Conservation (phyloP, 92 coral and sea anemone genomes). For the Chrysogorgia sp. region DNA sequence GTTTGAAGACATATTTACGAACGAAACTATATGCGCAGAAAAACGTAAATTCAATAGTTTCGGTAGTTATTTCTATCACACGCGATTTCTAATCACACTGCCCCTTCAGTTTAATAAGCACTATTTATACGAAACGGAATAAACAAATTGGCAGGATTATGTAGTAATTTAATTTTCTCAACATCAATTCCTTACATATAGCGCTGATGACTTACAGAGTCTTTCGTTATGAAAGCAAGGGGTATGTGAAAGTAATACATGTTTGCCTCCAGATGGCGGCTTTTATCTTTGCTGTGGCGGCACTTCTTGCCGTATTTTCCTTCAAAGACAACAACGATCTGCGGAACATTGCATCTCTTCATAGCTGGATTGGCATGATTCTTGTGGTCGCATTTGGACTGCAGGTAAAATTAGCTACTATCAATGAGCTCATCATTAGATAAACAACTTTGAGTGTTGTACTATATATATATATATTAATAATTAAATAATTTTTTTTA, state of each 20-base stretch:
- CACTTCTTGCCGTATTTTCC: conserved; percentile 30
- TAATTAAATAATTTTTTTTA: too few relatives aligned
- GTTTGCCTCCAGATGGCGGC: conserved; percentile 26
- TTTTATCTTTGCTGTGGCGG: conserved; percentile 31
- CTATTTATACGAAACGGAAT: too few relatives aligned
- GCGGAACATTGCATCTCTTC: conserved; percentile 33
- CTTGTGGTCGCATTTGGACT: conserved; percentile 31
- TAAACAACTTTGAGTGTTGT: too few relatives aligned
- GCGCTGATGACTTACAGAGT: conserved; percentile 24
- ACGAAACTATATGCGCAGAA: too few relatives aligned
- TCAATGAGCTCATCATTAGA: too few relatives aligned
- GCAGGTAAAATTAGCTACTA: conserved; percentile 35
- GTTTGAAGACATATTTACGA: too few relatives aligned
- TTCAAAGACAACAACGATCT: not conserved
- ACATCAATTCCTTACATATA: not conserved
- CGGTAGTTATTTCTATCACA: too few relatives aligned
- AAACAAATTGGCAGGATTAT: not conserved
- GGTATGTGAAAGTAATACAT: conserved; percentile 14
- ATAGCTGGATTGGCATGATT: conserved; percentile 42
- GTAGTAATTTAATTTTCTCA: not conserved
- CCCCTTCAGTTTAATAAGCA: too few relatives aligned
- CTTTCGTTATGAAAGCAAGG: conserved; percentile 32
- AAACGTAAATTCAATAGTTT: too few relatives aligned
- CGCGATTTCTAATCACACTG: too few relatives aligned
- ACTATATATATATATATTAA: too few relatives aligned